Evolutionary conservation across 2,797 vertebrate genomes (phyloP), one percentile per base, ranked within the genome.

Genomic region (Chromis chromis): DNA sequence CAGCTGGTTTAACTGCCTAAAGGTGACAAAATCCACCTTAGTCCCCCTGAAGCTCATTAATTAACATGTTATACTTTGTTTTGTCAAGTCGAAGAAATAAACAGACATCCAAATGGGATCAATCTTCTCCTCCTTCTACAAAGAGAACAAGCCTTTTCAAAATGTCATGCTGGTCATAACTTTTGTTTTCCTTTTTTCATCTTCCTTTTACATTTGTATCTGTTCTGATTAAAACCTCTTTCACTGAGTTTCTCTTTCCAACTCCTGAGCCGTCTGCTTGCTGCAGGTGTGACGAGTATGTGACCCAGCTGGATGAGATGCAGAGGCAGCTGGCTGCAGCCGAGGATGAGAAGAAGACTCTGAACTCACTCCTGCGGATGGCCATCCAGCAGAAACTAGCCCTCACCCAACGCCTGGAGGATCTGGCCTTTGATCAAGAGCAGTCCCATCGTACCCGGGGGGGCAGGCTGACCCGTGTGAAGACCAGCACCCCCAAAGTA

Each of bases 301-400:
- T 98, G 77, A 98, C 95, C 0, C 98, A 99, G 89, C 84, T 99
- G 93, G 98, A 99, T 61, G 97, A 99, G 85, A 99, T 99, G 98
- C 98, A 99, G 94, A 94, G 97, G 88, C 98, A 99, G 90, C 91
- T 99, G 81, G 96, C 96, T 7, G 98, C 98, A 4, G 97, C 98
- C 0, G 98, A 99, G 92, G 98, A 99, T 4, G 98, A 99, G 93
- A 99, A 99, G 95, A 99, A 98, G 94, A 99, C 98, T 3, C 91
- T 99, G 46, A 99, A 99, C 92, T 98, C 97, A 67, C 95, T 99
- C 80, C 94, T 99, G 79, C 94, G 96, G 65, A 99, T 99, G 97
- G 98, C 98, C 74, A 99, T 99, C 87, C 98, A 99, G 93, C 98
- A 99, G 93, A 99, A 99, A 85, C 95, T 99, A 78, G 97, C 98